A percentile compares a stretch with the other conserved stretches of the same genome.
phyloP scores from a whole-genome alignment of 2,113 vertebrate genomes.

The Crotalus horridus region DNA sequence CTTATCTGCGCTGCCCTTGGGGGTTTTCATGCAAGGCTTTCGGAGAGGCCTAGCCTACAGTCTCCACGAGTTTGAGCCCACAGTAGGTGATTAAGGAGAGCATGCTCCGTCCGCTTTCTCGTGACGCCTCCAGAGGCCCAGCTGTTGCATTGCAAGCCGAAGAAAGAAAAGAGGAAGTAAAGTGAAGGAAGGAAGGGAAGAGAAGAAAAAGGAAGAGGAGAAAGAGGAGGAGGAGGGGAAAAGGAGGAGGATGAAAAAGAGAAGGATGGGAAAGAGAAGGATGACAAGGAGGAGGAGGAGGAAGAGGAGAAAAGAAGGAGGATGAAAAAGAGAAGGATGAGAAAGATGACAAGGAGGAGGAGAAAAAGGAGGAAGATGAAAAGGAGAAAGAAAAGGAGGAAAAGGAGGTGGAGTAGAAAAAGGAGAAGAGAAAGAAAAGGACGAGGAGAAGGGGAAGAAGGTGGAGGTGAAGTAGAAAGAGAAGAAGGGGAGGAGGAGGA shows the following conservation, averaged over 20 bases:
- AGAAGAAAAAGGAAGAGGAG: not conserved
- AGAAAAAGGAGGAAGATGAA: too few relatives aligned
- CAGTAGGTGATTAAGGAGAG: conserved; percentile 25
- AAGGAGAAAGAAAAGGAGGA: too few relatives aligned
- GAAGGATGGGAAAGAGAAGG: too few relatives aligned
- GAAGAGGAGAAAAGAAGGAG: not conserved
- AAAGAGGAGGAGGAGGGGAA: not conserved
- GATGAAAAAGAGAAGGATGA: too few relatives aligned
- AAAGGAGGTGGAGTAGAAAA: too few relatives aligned
- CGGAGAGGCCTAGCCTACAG: not conserved
- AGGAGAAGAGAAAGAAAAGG: too few relatives aligned
- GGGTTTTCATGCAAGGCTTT: not conserved
- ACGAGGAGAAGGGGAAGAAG: too few relatives aligned
- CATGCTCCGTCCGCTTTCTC: conserved; percentile 50
- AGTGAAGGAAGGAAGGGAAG: not conserved
- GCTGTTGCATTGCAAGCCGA: not conserved
- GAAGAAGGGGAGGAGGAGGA: too few relatives aligned
- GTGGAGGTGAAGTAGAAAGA: too few relatives aligned
- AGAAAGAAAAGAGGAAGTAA: conserved; percentile 5
- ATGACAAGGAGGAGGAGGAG: fast-evolving
- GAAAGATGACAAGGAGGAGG: too few relatives aligned
- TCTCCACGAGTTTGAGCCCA: not conserved
- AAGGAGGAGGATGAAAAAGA: too few relatives aligned
- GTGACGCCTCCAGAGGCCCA: not conserved
- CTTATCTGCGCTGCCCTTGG: not conserved